Percentiles rank a stretch among this genome's conserved stretches.
These are phyloP conservation scores for Amblyteles armatorius DNA, from an alignment of 2,888 invertebrate genomes.

Conservation along the genomic window DNA sequence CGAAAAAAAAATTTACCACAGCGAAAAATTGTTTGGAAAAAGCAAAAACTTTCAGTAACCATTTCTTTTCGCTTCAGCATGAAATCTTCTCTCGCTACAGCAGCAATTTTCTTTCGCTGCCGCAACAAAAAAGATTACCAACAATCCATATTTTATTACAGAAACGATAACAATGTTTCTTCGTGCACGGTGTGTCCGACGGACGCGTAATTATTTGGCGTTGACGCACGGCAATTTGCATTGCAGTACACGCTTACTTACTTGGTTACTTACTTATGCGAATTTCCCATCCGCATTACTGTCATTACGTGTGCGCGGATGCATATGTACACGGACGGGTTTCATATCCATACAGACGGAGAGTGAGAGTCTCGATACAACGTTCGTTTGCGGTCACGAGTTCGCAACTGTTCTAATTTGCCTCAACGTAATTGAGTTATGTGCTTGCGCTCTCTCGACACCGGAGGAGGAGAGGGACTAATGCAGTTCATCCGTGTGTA, in stretches of 20 bases:
- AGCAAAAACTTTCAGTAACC: too few species aligned
- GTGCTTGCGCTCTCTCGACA: slow-evolving; percentile 56
- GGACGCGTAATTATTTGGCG: slow-evolving; percentile 2
- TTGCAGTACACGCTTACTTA: not conserved
- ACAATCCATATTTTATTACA: too few species aligned
- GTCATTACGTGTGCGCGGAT: not conserved
- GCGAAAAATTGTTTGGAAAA: too few species aligned
- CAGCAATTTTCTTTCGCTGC: too few species aligned
- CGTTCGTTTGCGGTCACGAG: slow-evolving; percentile 63
- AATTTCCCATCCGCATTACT: slow-evolving; percentile 8
- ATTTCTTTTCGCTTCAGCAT: too few species aligned
- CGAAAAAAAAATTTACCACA: too few species aligned
- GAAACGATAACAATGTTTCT: too few species aligned
- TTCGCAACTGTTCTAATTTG: slow-evolving; percentile 66
- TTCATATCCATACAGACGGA: not conserved
- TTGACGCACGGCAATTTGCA: slow-evolving; percentile 7
- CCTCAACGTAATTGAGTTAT: slow-evolving; percentile 66
- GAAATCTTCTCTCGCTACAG: too few species aligned
- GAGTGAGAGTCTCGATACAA: not conserved
- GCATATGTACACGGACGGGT: not conserved
- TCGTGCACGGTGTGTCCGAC: not conserved
- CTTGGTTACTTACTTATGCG: slow-evolving; percentile 11
- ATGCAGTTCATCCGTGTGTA: slow-evolving; percentile 35
- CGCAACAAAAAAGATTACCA: too few species aligned
- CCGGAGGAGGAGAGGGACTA: not conserved